Conservation (phyloP, 2,797 vertebrate species). For the Sitta carolinensis region DNA sequence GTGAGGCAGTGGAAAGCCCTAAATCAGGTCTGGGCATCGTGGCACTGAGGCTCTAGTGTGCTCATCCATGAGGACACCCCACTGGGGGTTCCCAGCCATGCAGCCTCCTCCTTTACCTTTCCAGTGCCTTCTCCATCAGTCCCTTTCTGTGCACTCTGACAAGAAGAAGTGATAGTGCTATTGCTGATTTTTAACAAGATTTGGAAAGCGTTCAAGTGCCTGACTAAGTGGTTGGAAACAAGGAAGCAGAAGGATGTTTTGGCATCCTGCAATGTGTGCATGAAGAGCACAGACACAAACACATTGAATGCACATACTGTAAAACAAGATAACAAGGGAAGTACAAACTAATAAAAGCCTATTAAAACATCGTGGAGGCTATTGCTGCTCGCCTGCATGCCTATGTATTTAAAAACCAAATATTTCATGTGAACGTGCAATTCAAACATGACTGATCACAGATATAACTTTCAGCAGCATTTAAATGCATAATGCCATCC, state of each 20-base stretch:
- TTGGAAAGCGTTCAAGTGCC: slow-evolving; percentile 33
- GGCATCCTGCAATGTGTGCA: slow-evolving; percentile 31
- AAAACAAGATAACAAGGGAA: slow-evolving; percentile 59
- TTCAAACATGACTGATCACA: slow-evolving; percentile 36
- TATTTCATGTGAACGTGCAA: slow-evolving; percentile 17
- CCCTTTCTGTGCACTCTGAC: background rate
- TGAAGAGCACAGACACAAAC: slow-evolving; percentile 60
- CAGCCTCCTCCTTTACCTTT: background rate
- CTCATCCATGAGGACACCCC: background rate
- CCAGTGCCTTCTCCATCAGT: background rate
- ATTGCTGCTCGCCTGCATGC: background rate
- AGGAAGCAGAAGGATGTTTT: slow-evolving; percentile 65
- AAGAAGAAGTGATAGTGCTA: background rate
- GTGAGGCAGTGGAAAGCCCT: background rate
- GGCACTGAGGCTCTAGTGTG: rapidly evolving
- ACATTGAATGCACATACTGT: slow-evolving; percentile 50
- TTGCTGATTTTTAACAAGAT: slow-evolving; percentile 54
- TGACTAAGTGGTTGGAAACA: slow-evolving; percentile 54
- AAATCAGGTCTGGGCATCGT: background rate
- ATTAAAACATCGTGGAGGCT: slow-evolving; percentile 43
- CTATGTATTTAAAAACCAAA: slow-evolving; percentile 7
- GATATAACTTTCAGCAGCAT: slow-evolving; percentile 64
- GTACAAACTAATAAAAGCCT: slow-evolving; percentile 58
- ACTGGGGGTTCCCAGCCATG: rapidly evolving
- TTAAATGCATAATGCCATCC: slow-evolving; percentile 58